Conservation (phyloP, 2,113 vertebrate species). For the Atherinomorus stipes region DNA sequence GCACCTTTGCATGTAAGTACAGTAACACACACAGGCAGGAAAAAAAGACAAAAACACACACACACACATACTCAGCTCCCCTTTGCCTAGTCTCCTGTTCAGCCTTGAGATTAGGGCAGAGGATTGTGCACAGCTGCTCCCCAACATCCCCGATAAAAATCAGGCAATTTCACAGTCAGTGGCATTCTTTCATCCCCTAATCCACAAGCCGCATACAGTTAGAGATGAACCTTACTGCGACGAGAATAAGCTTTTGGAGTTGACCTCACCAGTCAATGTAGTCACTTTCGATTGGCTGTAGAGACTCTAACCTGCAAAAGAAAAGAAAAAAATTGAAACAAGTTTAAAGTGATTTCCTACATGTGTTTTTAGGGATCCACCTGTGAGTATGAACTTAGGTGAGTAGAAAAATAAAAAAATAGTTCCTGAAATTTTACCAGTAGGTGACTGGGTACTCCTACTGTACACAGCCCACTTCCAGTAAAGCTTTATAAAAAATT, state of each 20-base stretch:
- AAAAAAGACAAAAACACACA: neutral
- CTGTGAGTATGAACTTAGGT: neutral
- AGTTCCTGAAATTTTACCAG: neutral
- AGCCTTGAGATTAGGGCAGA: slow-evolving; percentile 75
- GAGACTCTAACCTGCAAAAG: slow-evolving; percentile 8
- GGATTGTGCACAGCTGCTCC: slow-evolving; percentile 83
- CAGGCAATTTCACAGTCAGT: slow-evolving; percentile 85
- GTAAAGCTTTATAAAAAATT: slow-evolving; percentile 1
- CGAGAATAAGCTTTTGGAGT: slow-evolving; percentile 68
- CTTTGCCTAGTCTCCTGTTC: slow-evolving; percentile 55
- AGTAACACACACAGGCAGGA: slow-evolving; percentile 35
- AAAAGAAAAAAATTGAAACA: neutral
- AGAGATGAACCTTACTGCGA: slow-evolving; percentile 69
- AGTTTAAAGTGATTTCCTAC: slow-evolving; percentile 23
- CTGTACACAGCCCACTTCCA: neutral
- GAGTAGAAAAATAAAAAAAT: slow-evolving; percentile 3
- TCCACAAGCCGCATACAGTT: slow-evolving; percentile 79
- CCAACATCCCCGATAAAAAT: slow-evolving; percentile 82
- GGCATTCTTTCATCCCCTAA: slow-evolving; percentile 84
- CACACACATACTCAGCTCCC: slow-evolving; percentile 38
- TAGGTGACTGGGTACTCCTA: neutral
- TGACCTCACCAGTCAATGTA: slow-evolving; percentile 49
- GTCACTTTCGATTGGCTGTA: slow-evolving; percentile 50
- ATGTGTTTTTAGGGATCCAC: neutral
- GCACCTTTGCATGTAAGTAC: slow-evolving; percentile 37